These are phyloP conservation scores for Leptestheria dahalacensis DNA, from an alignment of 1,140 invertebrate species.

Conservation along the genomic window DNA sequence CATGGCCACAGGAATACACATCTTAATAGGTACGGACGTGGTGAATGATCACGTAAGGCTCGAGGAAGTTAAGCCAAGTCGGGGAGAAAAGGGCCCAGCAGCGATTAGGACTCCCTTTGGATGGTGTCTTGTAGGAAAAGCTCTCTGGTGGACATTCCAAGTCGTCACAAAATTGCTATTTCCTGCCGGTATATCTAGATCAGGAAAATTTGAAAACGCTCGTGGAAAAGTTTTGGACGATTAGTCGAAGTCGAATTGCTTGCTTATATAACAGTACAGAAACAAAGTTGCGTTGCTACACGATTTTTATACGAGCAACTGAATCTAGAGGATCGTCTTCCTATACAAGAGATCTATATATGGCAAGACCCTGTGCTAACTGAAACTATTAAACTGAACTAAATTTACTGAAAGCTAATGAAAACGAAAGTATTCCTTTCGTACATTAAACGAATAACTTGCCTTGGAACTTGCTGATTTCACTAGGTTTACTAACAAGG, in stretches of 20 bases:
- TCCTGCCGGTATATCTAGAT: background rate
- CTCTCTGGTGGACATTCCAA: background rate
- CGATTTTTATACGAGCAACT: too few species aligned
- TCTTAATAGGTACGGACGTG: background rate
- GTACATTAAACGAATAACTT: too few species aligned
- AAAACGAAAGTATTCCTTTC: too few species aligned
- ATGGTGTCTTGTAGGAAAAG: background rate
- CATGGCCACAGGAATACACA: background rate
- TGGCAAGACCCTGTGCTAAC: too few species aligned
- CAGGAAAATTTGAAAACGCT: slow-evolving; percentile 1
- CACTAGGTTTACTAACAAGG: too few species aligned
- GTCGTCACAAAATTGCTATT: background rate
- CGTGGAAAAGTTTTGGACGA: slow-evolving; percentile 12
- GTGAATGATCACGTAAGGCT: background rate
- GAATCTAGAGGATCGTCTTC: too few species aligned
- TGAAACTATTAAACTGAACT: too few species aligned
- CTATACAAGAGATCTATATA: too few species aligned
- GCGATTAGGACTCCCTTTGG: slow-evolving; percentile 1
- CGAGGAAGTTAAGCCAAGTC: background rate
- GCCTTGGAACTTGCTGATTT: too few species aligned
- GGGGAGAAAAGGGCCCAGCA: background rate
- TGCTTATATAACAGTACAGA: too few species aligned
- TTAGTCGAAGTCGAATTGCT: slow-evolving; percentile 15
- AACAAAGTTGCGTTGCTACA: too few species aligned
- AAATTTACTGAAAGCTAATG: too few species aligned